These are phyloP conservation scores for Lepas anatifera DNA, from an alignment of 2,888 invertebrate species.

Conservation along the genomic window DNA sequence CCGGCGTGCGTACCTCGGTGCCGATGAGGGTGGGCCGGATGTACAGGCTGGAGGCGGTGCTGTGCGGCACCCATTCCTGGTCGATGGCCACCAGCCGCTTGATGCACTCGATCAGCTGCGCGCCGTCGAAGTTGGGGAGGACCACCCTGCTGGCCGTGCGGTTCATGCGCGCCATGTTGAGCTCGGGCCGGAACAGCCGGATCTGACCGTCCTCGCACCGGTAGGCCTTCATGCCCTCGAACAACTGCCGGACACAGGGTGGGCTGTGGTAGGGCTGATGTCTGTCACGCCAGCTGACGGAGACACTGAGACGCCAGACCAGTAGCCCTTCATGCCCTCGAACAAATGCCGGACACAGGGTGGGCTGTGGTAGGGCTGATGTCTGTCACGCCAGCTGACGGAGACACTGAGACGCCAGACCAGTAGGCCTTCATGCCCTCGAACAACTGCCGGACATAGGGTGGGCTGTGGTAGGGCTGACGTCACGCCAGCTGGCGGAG, in stretches of 20 bases:
- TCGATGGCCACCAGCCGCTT: constrained; percentile 69
- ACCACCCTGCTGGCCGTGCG: constrained; percentile 68
- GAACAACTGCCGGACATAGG: constrained; percentile 56
- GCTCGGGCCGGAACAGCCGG: constrained; percentile 83
- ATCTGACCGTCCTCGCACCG: constrained; percentile 84
- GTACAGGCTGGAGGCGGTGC: constrained; percentile 80
- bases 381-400: no score
- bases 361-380: no score
- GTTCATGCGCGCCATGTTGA: constrained; percentile 91
- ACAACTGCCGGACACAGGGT: constrained; percentile 49
- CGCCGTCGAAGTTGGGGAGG: constrained; percentile 75
- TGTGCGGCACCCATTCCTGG: constrained; percentile 94
- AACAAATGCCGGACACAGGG: constrained; percentile 54
- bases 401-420: constrained; percentile 32
- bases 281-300: no score
- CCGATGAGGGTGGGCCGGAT: constrained; percentile 93
- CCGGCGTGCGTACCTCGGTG: constrained; percentile 60
- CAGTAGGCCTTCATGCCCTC: constrained; percentile 98
- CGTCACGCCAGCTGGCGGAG: no score
- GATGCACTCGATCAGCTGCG: constrained; percentile 74
- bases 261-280: no score
- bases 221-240: constrained; percentile 97
- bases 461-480: no score
- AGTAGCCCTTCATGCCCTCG: constrained; percentile 96
- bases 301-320: constrained; percentile 38